These are phyloP conservation scores for Morpho helenor DNA, from an alignment of 2,888 invertebrate species.

Conservation along the genomic window DNA sequence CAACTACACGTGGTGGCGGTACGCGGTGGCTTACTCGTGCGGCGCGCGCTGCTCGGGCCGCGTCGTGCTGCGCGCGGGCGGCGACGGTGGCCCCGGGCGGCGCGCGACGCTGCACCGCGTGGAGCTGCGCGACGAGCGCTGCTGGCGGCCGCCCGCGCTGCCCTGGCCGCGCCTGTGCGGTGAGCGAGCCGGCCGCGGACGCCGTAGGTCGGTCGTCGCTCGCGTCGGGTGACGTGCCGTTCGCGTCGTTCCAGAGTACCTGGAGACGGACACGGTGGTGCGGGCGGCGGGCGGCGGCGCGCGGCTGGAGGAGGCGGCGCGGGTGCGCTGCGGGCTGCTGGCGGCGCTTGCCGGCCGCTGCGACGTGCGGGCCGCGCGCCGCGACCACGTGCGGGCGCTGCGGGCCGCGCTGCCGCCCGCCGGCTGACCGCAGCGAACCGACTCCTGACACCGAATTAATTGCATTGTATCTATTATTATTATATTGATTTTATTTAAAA, in stretches of 20 bases:
- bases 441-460: too few relatives aligned
- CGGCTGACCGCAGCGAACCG: too few relatives aligned
- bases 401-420: conserved; percentile 1
- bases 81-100: conserved; percentile 20
- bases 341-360: conserved; percentile 17
- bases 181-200: conserved; percentile 17
- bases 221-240: too few relatives aligned
- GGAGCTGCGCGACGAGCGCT: conserved; percentile 30
- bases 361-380: conserved; percentile 12
- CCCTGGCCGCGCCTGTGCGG: conserved; percentile 44
- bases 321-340: conserved; percentile 27
- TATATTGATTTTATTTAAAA: too few relatives aligned
- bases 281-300: conserved; percentile 26
- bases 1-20: conserved; percentile 50
- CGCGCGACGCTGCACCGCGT: conserved; percentile 33
- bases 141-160: conserved; percentile 35
- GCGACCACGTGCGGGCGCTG: not conserved
- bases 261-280: conserved; percentile 31
- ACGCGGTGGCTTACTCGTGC: conserved; percentile 44
- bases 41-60: conserved; percentile 43
- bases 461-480: too few relatives aligned
- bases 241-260: conserved; percentile 31
- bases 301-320: conserved; percentile 25
- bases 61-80: conserved; percentile 31
- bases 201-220: not conserved